Conservation (phyloP, 2,797 vertebrate genomes). For the Halcyon chelicuti region DNA sequence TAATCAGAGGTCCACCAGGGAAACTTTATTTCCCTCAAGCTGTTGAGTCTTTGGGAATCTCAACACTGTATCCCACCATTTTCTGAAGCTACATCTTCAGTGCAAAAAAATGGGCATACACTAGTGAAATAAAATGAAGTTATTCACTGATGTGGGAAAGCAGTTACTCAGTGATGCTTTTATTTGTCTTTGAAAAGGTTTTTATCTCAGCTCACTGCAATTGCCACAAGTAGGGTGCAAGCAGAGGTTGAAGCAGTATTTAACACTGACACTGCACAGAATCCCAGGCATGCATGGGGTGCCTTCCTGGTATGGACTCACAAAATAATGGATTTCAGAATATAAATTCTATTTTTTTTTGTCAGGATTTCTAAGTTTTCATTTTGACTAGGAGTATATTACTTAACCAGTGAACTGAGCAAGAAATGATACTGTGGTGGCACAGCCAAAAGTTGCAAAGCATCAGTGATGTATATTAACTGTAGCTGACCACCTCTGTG, state of each 20-base stretch:
- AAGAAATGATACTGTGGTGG: not conserved
- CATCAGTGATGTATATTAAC: not conserved
- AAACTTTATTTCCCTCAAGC: not conserved
- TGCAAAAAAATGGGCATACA: not conserved
- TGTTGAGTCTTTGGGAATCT: not conserved
- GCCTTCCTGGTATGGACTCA: not conserved
- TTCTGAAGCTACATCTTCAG: not conserved
- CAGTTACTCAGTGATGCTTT: not conserved
- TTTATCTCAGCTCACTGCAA: not conserved
- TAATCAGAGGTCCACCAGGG: fast-evolving
- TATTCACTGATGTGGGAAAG: not conserved
- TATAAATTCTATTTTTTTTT: not conserved
- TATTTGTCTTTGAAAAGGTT: not conserved
- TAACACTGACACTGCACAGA: not conserved
- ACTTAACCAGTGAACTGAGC: not conserved
- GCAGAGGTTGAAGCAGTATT: not conserved
- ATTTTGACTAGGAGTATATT: not conserved
- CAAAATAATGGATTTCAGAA: not conserved
- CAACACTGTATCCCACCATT: fast-evolving
- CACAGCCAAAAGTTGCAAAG: not conserved
- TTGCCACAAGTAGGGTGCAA: not conserved
- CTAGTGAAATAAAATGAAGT: not conserved
- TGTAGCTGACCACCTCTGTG: not conserved
- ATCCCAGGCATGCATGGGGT: not conserved
- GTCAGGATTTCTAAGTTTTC: not conserved